Evolutionary conservation across 2,113 vertebrate genomes (phyloP).

Genomic region (Chaetura pelagica): DNA sequence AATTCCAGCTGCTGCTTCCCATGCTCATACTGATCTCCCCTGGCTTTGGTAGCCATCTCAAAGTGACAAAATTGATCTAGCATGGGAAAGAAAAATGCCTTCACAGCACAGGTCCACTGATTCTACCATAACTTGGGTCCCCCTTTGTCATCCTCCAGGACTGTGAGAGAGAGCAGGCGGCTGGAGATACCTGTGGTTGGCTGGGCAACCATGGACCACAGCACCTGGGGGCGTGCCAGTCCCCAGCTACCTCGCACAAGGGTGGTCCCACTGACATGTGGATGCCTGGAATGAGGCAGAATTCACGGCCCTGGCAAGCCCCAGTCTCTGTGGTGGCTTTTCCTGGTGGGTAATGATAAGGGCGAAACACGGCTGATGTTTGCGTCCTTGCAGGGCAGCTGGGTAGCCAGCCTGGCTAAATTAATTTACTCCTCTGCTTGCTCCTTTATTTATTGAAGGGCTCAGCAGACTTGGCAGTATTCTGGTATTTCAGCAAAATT

Average conservation of each 20-base stretch:
- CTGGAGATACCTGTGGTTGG: not conserved
- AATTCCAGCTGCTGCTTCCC: not conserved
- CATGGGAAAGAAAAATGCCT: not conserved
- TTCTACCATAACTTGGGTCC: not conserved
- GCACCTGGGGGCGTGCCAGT: fast-evolving
- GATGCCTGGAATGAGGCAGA: not conserved
- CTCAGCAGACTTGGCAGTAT: not conserved
- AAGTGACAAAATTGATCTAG: not conserved
- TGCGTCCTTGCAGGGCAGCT: not conserved
- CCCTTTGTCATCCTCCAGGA: too few species aligned
- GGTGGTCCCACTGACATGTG: fast-evolving
- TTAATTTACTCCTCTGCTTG: not conserved
- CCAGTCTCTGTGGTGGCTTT: fast-evolving
- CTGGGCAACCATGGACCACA: not conserved
- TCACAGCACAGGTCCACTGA: not conserved
- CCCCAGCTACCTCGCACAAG: fast-evolving
- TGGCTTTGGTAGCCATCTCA: not conserved
- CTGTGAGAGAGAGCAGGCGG: not conserved
- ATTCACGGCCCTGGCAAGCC: fast-evolving
- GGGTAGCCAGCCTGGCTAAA: not conserved
- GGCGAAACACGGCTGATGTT: not conserved
- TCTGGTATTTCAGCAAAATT: slow-evolving; percentile 5
- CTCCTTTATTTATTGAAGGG: not conserved
- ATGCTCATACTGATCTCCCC: not conserved
- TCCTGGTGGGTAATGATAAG: not conserved